Evolutionary conservation across 1,140 invertebrate genomes (phyloP), one percentile per base, ranked within the genome.

Genomic region (Samia ricini): DNA sequence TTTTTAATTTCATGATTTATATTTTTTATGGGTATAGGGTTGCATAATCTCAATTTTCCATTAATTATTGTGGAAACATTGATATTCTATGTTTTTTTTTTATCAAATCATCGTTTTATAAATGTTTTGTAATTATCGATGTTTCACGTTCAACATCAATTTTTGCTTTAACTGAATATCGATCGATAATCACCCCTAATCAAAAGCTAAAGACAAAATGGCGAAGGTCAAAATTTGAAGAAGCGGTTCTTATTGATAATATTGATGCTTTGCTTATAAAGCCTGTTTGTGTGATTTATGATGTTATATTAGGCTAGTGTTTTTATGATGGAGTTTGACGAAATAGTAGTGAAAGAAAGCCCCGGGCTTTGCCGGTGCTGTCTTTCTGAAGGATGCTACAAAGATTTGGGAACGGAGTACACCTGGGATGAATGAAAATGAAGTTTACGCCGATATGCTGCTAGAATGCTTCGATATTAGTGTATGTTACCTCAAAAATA

Each of bases 401-500:
- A 89, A 61, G 87, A 89, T 51, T 58, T 89, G 29, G 74, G 82
- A 0, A 72, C 79, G 0, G 87, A 88, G 50, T 89, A 89, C 58
- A 64, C 66, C 56, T 89, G 87, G 86, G 33, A 88, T 89, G 85
- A 82, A 79, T 50, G 85, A 88, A 22, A 83, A 71, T 21, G 87
- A 89, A 73, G 67, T 89, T 36, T 89, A 89, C 36, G 87, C 87
- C n/a, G 87, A 89, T 81, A 88, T 89, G 83, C 63, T 89, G 7
- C 65, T 89, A 24, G 87, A 89, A 77, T 89, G 87, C 63, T 89
- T 89, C 48, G 87, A 89, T 81, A 88, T 89, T 64, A 80, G 85
- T 60, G 87, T 89, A 77, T 82, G 87, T 86, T 15, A n/a, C 7
- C 8, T 56, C 2, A 23, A 22, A 26, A 12, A 7, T 26, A 56